Percentiles rank a stretch among this genome's conserved stretches.
phyloP scores from a whole-genome alignment of 2,113 vertebrate genomes.

The Boleophthalmus pectinirostris region DNA sequence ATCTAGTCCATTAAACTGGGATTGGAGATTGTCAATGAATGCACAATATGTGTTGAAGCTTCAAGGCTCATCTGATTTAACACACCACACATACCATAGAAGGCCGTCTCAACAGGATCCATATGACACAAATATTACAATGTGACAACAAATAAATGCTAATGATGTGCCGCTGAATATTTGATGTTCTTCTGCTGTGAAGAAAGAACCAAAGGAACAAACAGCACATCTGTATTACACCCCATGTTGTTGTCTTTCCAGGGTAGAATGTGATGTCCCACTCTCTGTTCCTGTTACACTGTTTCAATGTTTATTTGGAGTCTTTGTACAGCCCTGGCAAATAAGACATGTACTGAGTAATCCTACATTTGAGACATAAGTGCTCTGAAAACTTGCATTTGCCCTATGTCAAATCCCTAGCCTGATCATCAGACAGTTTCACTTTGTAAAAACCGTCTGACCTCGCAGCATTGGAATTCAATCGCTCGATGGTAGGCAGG shows the following conservation, averaged over 20 bases:
- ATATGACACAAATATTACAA: not conserved
- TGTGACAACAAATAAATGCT: not conserved
- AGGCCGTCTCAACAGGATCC: no score
- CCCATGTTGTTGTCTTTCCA: not conserved
- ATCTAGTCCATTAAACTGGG: conserved; percentile 1
- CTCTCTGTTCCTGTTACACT: not conserved
- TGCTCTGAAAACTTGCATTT: no score
- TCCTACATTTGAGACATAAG: no score
- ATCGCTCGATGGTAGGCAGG: no score
- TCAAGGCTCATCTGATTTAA: no score
- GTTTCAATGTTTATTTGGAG: not conserved
- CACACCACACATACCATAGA: no score
- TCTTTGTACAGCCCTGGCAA: no score
- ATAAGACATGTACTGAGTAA: no score
- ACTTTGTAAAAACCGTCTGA: no score
- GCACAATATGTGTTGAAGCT: not conserved
- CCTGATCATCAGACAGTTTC: no score
- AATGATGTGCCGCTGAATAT: not conserved
- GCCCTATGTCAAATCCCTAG: no score
- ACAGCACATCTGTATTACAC: not conserved
- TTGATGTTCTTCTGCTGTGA: not conserved
- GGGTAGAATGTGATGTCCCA: not conserved
- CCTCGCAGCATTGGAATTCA: no score
- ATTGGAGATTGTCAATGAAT: not conserved
- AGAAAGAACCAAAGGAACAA: not conserved